phyloP scores from a whole-genome alignment of 2,113 vertebrate genomes.

The Oxyura jamaicensis region DNA sequence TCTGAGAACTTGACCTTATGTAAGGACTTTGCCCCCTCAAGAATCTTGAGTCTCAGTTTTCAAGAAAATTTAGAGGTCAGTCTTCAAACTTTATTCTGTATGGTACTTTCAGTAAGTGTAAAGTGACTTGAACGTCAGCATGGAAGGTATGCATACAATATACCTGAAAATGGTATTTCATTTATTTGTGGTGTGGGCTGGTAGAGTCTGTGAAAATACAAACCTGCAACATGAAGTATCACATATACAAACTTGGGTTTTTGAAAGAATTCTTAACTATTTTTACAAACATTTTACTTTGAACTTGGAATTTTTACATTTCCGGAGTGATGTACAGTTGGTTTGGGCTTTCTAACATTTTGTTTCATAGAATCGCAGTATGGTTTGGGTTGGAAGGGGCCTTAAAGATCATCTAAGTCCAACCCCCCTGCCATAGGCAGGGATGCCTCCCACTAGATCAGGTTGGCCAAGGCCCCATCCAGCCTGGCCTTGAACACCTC shows the following conservation, averaged over 20 bases:
- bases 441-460: too few relatives aligned
- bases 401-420: too few relatives aligned
- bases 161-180: neutral
- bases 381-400: too few relatives aligned
- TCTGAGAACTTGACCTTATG: neutral
- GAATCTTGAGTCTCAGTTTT: neutral
- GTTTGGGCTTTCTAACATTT: neutral
- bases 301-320: neutral
- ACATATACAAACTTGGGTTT: neutral
- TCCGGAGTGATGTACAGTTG: neutral
- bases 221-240: neutral
- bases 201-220: neutral
- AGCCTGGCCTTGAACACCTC: too few relatives aligned
- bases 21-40: fast-evolving
- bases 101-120: neutral
- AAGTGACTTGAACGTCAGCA: neutral
- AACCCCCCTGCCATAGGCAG: too few relatives aligned
- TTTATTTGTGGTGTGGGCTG: neutral
- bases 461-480: too few relatives aligned
- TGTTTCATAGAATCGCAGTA: neutral
- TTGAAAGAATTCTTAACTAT: neutral
- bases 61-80: neutral
- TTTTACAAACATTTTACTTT: neutral
- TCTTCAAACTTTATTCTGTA: neutral
- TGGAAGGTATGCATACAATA: neutral